Base-by-base conservation (phyloP, 2,888 invertebrate species). In the Ophioninae sp. region DNA sequence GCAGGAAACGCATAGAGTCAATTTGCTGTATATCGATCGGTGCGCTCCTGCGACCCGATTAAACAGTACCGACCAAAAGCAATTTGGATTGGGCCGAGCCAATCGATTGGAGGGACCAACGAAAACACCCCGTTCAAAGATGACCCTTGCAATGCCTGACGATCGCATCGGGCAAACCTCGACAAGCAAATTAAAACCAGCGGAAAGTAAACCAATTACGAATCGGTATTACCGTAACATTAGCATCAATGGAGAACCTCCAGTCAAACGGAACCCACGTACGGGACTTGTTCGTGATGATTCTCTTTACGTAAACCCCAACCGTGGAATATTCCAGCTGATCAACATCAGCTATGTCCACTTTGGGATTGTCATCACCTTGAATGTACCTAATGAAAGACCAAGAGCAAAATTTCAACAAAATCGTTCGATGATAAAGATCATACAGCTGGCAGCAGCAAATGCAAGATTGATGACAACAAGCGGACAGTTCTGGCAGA, bases 1-100 rank as follows among this genome's bases (percentile, higher is more conserved):
- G 82, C 57, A 70, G 67, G 68, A 83, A 80, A 72, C 44, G 62
- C 75, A 72, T 67, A 56, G 44, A 80, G 80, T 79, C 76, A 73
- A 76, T 79, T 79, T 76, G 62, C 67, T 44, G 50, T 72, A 59
- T 67, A 83, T 80, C 72, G 79, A 56, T 64, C 41, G 57, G 21
- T 8, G 57, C 20, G 57, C 17, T 23, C 57, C 23, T 17, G 56
- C 2, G 30, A 65, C 62, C 57, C 70, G 78, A 79, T 72, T 70
- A 72, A 79, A 56, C 78, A 50, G 50, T 41, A 70, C 62, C 62
- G 39, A 56, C 69, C 69, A 37, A 68, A 77, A 67, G 68, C 61
- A 61, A 61, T 68, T 70, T 69, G 62, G 44, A 69, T 69, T 50
- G 50, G 39, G 30, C 30, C n/a, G 21, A 44, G 44, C 20, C 61